These are phyloP conservation scores for Cephus pygmeus DNA, from an alignment of 2,888 invertebrate species.

Conservation along the genomic window DNA sequence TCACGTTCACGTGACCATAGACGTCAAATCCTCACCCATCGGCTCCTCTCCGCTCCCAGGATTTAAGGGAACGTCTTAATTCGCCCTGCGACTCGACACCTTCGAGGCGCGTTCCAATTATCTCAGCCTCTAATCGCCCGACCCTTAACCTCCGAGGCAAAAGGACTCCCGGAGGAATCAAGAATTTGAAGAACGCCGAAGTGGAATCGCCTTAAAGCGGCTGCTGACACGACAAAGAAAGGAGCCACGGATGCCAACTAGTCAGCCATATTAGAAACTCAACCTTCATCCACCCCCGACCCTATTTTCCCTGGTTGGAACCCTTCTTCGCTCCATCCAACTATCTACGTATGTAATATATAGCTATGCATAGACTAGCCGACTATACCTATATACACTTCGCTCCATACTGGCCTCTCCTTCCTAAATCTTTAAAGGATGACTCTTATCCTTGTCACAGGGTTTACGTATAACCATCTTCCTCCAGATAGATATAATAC, in stretches of 20 bases:
- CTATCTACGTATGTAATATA: not conserved
- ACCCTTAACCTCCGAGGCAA: not conserved
- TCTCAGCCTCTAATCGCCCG: not conserved
- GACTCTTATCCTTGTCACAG: slow-evolving; percentile 33
- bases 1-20: not conserved
- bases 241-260: not conserved
- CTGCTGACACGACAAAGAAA: not conserved
- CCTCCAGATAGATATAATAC: not conserved
- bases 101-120: not conserved
- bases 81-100: slow-evolving; percentile 33
- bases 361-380: not conserved
- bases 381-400: not conserved
- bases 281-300: not conserved
- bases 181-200: slow-evolving; percentile 3
- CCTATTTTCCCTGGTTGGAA: not conserved
- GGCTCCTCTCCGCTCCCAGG: not conserved
- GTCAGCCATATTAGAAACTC: not conserved
- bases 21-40: not conserved
- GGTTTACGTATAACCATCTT: slow-evolving; percentile 15
- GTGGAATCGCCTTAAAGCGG: slow-evolving; percentile 4
- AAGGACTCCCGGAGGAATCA: not conserved
- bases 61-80: slow-evolving; percentile 44
- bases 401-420: not conserved
- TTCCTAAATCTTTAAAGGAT: slow-evolving; percentile 24
- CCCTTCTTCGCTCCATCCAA: not conserved